These are phyloP conservation scores for Cylas formicarius DNA, from an alignment of 1,140 invertebrate genomes.

Conservation along the genomic window DNA sequence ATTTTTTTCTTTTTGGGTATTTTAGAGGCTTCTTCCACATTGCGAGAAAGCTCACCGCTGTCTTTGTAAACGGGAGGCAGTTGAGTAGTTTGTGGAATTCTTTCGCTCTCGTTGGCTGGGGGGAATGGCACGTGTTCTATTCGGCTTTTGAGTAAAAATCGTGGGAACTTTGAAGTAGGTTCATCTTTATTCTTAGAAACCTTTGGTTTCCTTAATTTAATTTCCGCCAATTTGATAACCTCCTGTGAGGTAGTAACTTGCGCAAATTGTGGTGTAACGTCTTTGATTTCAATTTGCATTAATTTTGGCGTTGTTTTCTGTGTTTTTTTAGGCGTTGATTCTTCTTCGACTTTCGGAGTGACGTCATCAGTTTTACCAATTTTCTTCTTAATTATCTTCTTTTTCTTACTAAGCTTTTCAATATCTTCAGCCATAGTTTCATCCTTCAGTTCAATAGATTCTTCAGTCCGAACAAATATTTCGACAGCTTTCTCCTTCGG, in stretches of 20 bases:
- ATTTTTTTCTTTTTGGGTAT: conserved; percentile 47
- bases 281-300: conserved; percentile 10
- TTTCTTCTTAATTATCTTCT: conserved; percentile 10
- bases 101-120: conserved; percentile 41
- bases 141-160: conserved; percentile 58
- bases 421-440: conserved; percentile 5
- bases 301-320: conserved; percentile 8
- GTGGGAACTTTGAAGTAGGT: conserved; percentile 58
- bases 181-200: no score
- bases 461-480: neutral
- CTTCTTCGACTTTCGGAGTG: neutral
- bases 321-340: conserved; percentile 8
- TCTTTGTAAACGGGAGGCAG: conserved; percentile 48
- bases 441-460: conserved; percentile 1
- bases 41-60: conserved; percentile 60
- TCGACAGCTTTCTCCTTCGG: conserved; percentile 8
- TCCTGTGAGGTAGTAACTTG: conserved; percentile 18
- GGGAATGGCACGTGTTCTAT: conserved; percentile 56
- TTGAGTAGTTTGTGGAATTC: conserved; percentile 46
- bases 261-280: conserved; percentile 20
- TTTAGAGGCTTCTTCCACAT: conserved; percentile 61
- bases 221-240: conserved; percentile 20
- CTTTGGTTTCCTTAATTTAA: conserved; percentile 27
- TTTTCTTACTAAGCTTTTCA: conserved; percentile 5
- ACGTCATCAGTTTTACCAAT: no score